A percentile compares a stretch with the other conserved stretches of the same genome.
Evolutionary conservation across 1,140 invertebrate genomes (phyloP).

Genomic region (Calephelis nemesis): DNA sequence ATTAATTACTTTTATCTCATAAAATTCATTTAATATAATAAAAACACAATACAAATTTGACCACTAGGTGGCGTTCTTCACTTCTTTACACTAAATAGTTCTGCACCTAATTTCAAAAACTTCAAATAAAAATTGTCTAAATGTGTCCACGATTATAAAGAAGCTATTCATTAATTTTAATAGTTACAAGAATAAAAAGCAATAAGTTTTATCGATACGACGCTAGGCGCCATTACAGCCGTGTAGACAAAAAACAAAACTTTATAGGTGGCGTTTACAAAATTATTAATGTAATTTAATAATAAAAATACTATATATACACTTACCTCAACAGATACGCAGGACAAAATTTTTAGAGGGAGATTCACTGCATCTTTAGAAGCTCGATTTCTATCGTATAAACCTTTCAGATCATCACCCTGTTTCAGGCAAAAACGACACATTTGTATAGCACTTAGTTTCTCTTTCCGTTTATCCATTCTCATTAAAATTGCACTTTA

Average conservation of each 20-base stretch:
- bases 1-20: background rate
- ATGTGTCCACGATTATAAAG: too few relatives aligned
- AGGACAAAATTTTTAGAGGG: constrained; percentile 86
- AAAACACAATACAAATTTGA: constrained; percentile 10
- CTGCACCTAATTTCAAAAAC: too few relatives aligned
- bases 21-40: constrained; percentile 21
- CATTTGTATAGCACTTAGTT: constrained; percentile 81
- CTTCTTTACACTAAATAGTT: background rate
- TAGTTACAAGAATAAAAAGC: background rate
- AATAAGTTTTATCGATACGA: constrained; percentile 25
- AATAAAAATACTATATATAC: constrained; percentile 13
- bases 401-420: constrained; percentile 81
- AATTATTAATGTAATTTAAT: constrained; percentile 6
- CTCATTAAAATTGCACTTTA: constrained; percentile 36
- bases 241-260: constrained; percentile 37
- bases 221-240: constrained; percentile 45
- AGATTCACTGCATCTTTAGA: constrained; percentile 81
- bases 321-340: constrained; percentile 86
- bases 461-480: constrained; percentile 82
- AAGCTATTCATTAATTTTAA: background rate
- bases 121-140: too few relatives aligned
- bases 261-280: constrained; percentile 47
- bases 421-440: constrained; percentile 86
- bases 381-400: constrained; percentile 81
- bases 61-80: constrained; percentile 49